Base-by-base conservation (phyloP, 2,797 vertebrate species). In the Lutjanus argentimaculatus region DNA sequence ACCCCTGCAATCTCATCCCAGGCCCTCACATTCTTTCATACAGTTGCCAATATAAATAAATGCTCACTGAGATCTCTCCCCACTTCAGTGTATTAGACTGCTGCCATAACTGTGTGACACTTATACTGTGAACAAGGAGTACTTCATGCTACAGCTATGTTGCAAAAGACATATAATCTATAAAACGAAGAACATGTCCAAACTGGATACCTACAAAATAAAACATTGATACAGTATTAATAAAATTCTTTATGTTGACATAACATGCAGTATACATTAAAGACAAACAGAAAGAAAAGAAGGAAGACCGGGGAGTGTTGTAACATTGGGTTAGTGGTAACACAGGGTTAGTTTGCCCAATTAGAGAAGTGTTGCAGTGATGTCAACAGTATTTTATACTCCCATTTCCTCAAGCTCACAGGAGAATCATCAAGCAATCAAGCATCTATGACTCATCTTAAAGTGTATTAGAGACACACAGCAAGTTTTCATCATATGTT, bases 41-140 rank as follows among this genome's bases (percentile, higher is more conserved):
- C 58, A 51, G 6, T 78, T 67, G 61, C 67, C 75, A 67, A 75
- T 77, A 81, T 22, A 80, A 67, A 85, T 56, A 74, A 72, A 72
- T 21, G 36, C 42, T 65, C 48, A 36, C 13, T 52, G 51, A 70
- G 66, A 64, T 22, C 30, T 13, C n/a, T 30, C 21, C 16, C 22
- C 51, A 19, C 25, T 52, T 66, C 52, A 58, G 49, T 8, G 40
- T 43, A 16, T 53, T 19, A 53, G 68, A 64, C 59, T 5, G 48
- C 64, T 40, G 21, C 40, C 58, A 2, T 25, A 48, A 81, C 51
- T 66, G 17, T 70, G 49, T 57, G 70, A 74, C 43, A 13, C 21
- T 30, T 3, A 8, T n/a, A 65, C 21, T 21, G 17, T n/a, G 0
- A 16, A 61, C 8, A 4, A 21, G 51, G 22, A 73, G 3, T 36